phyloP scores from a whole-genome alignment of 2,888 invertebrate genomes.

The Saturnia japonica region DNA sequence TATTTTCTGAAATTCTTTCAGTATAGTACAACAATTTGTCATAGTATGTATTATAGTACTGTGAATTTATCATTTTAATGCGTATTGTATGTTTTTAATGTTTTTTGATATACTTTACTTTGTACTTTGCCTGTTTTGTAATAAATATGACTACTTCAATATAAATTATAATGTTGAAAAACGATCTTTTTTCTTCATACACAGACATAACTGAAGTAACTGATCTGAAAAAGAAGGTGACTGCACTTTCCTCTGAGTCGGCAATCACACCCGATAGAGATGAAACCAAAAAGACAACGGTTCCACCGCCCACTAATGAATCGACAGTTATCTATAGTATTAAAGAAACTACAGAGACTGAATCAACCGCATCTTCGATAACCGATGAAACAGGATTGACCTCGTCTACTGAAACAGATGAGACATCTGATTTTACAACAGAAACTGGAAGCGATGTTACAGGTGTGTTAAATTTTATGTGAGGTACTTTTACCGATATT shows the following conservation, averaged over 20 bases:
- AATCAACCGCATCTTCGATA: constrained; percentile 1
- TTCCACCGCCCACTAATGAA: no score
- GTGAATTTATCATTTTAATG: background rate
- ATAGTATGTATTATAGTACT: background rate
- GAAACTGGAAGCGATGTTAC: constrained; percentile 34
- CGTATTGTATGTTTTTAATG: background rate
- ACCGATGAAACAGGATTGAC: constrained; percentile 10
- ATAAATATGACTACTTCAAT: background rate
- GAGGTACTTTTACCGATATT: background rate
- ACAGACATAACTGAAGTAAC: no score
- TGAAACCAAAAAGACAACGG: no score
- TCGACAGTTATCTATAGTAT: no score
- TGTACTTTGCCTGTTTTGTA: background rate
- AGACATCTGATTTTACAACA: constrained; percentile 17
- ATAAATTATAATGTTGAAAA: background rate
- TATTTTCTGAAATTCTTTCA: background rate
- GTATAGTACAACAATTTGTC: background rate
- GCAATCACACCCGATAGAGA: no score
- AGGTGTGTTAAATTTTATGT: constrained; percentile 20
- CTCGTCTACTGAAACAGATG: background rate
- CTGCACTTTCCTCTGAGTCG: no score
- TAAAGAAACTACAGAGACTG: background rate
- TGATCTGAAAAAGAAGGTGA: no score
- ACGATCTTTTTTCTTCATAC: no score
- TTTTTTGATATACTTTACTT: background rate